Base-by-base conservation (phyloP, 2,113 vertebrate genomes). In the Argyrosomus japonicus region DNA sequence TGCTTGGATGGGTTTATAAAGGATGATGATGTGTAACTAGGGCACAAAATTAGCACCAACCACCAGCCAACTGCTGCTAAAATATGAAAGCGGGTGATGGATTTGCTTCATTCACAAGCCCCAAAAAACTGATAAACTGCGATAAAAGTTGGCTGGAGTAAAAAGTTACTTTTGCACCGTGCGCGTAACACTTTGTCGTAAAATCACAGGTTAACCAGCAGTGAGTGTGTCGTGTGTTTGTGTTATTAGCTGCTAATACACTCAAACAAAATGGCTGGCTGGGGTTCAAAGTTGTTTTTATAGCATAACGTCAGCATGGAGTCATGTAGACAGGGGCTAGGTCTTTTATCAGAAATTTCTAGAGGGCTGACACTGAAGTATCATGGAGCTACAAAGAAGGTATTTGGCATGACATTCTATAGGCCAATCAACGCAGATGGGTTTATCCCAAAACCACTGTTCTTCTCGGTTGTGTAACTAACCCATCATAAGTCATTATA, bases 351-450 rank as follows among this genome's bases (percentile, higher is more conserved):
- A 45, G 63, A 79, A 5, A 90, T 90, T 85, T 90, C 90, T 92
- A 85, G 88, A 90, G 88, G 92, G 88, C 84, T 91, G 87, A 89
- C 90, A 91, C 79, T 86, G 48, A 91, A 90, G 87, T 81, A 80
- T 70, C 83, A 77, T 29, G 51, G 71, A 62, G 72, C 85, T 83
- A 82, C 81, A 90, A 91, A 93, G 86, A 77, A 86, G 79, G 76
- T 83, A 87, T 88, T 86, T 87, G 85, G 79, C 64, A 25, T 81
- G 87, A 90, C 77, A 91, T 72, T 77, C 84, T 87, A 91, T 87
- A 74, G 79, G 81, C 83, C 86, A 91, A 81, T 88, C 87, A 80
- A 58, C 13, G 19, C 56, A 77, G 84, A 77, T 29, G 53, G 68
- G 82, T 87, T 84, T 73, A 90, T 87, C 80, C 85, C 75, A 65